Evolutionary conservation across 2,888 invertebrate species (phyloP).

Genomic region (Ferrisia virgata): DNA sequence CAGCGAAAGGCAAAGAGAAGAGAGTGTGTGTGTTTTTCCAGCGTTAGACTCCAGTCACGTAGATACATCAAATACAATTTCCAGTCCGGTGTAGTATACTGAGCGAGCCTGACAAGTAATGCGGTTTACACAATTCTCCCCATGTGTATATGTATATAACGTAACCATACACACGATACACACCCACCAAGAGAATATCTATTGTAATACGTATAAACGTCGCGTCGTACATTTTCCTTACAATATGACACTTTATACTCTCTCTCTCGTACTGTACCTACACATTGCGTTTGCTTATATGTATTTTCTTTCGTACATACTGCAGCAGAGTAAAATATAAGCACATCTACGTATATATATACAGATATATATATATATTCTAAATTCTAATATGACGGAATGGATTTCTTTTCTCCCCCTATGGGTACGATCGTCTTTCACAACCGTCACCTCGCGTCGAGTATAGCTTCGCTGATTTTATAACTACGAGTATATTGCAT

Average conservation of each 20-base stretch:
- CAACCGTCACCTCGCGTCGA: too few relatives aligned
- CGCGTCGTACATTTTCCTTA: slow-evolving; percentile 4
- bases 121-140: not conserved
- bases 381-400: not conserved
- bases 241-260: not conserved
- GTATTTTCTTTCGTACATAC: too few relatives aligned
- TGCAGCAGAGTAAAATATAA: too few relatives aligned
- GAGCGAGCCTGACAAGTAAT: not conserved
- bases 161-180: not conserved
- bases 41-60: slow-evolving; percentile 15
- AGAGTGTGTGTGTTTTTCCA: not conserved
- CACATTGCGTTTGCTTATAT: not conserved
- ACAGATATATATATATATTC: not conserved
- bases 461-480: too few relatives aligned
- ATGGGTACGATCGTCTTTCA: not conserved
- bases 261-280: too few relatives aligned
- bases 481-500: too few relatives aligned
- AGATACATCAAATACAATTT: slow-evolving; percentile 25
- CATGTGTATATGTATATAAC: not conserved
- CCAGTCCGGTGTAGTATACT: not conserved
- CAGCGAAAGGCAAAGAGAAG: too few relatives aligned
- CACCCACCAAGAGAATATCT: not conserved
- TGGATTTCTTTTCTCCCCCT: not conserved
- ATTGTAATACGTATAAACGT: not conserved
- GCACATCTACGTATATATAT: not conserved